Evolutionary conservation across 1,140 invertebrate species (phyloP).

Genomic region (Bombus superbus): DNA sequence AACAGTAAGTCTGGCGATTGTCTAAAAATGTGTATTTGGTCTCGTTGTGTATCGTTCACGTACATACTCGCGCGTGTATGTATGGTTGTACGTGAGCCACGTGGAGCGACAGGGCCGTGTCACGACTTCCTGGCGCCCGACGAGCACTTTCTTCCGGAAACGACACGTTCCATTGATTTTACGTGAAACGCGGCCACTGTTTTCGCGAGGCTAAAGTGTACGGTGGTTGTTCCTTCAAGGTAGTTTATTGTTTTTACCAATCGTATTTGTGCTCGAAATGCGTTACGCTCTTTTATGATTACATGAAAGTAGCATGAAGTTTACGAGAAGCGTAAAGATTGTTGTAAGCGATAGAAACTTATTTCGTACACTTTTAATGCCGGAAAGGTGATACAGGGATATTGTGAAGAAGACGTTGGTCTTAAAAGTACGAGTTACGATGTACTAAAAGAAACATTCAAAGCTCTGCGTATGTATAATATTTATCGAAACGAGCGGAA

Average conservation of each 20-base stretch:
- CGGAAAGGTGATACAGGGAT: not conserved
- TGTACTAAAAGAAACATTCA: not conserved
- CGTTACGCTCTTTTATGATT: constrained; percentile 8
- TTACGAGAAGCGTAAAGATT: constrained; percentile 8
- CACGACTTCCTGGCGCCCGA: constrained; percentile 52
- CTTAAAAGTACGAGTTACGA: not conserved
- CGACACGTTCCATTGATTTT: constrained; percentile 29
- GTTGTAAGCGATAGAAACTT: not conserved
- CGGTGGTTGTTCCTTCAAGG: not conserved
- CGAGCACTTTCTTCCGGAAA: constrained; percentile 32
- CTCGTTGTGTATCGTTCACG: no score
- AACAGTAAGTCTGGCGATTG: not conserved
- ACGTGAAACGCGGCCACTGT: not conserved
- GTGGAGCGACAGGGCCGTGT: constrained; percentile 57
- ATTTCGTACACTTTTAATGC: not conserved
- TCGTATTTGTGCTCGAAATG: constrained; percentile 11
- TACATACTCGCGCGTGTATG: constrained; percentile 37
- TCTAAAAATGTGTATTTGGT: not conserved
- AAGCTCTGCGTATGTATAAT: no score
- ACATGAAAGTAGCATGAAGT: not conserved
- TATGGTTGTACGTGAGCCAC: constrained; percentile 62
- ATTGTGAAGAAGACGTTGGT: not conserved
- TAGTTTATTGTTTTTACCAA: constrained; percentile 13
- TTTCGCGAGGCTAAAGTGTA: not conserved
- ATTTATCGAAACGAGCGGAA: not conserved